Percentiles rank a stretch among this genome's conserved stretches.
phyloP scores from a whole-genome alignment of 2,113 vertebrate species.

The Labrus mixtus region DNA sequence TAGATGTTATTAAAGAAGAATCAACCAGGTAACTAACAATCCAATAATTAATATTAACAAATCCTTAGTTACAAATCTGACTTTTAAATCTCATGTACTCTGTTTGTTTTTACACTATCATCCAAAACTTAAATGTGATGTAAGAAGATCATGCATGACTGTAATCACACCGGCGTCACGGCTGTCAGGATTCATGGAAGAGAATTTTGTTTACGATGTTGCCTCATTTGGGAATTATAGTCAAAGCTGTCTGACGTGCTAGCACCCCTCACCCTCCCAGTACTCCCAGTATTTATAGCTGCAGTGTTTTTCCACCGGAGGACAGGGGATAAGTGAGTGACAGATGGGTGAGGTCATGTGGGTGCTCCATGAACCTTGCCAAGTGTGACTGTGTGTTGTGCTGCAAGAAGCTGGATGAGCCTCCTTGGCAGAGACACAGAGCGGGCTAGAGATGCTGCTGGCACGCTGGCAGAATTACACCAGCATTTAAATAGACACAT shows the following conservation, averaged over 20 bases:
- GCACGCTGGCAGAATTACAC: slow-evolving; percentile 47
- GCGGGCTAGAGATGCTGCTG: slow-evolving; percentile 32
- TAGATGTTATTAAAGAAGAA: background rate
- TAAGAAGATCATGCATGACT: background rate
- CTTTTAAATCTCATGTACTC: background rate
- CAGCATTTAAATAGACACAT: slow-evolving; percentile 45
- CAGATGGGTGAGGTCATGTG: slow-evolving; percentile 80
- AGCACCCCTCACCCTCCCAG: background rate
- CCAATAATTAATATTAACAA: background rate
- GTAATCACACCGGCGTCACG: slow-evolving; percentile 18
- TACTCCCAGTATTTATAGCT: slow-evolving; percentile 64
- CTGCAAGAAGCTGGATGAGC: slow-evolving; percentile 61
- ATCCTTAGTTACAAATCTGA: background rate
- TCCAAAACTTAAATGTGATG: background rate
- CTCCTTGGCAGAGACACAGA: slow-evolving; percentile 52
- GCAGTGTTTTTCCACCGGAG: slow-evolving; percentile 76
- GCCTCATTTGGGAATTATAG: slow-evolving; percentile 34
- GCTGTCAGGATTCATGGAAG: slow-evolving; percentile 13
- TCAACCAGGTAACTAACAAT: background rate
- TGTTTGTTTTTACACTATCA: background rate
- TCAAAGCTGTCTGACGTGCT: background rate
- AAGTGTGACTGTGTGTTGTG: slow-evolving; percentile 54
- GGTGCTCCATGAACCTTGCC: slow-evolving; percentile 54
- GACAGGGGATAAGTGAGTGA: slow-evolving; percentile 69
- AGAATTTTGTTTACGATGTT: slow-evolving; percentile 54